phyloP scores from a whole-genome alignment of 2,888 invertebrate species.

The Cantharis flavilabris region DNA sequence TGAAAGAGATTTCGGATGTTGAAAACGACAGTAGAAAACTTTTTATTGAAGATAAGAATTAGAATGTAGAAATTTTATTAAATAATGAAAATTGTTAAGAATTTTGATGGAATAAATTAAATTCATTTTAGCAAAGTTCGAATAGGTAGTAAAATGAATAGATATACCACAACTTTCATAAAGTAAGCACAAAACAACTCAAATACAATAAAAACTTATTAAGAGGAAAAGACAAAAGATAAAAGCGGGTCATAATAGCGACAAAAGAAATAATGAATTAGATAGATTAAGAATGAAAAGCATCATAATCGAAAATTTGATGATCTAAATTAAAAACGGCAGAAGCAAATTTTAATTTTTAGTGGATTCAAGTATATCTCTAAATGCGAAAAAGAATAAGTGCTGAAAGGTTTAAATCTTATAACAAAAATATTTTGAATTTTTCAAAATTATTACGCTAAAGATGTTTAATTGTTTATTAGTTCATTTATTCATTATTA shows the following conservation, averaged over 20 bases:
- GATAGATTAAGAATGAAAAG: neutral
- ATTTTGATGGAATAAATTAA: neutral
- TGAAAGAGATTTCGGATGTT: neutral
- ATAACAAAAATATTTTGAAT: too few relatives aligned
- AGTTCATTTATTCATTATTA: too few relatives aligned
- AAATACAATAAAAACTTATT: neutral
- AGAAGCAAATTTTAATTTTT: neutral
- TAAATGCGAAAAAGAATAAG: neutral
- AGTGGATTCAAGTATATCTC: too few relatives aligned
- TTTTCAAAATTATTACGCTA: too few relatives aligned
- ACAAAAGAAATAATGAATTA: neutral
- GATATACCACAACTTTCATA: neutral
- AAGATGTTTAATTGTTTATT: too few relatives aligned
- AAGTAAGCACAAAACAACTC: neutral
- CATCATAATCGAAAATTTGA: neutral
- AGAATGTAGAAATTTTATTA: neutral
- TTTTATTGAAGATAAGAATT: neutral
- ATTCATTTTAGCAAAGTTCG: neutral
- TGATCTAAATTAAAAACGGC: neutral
- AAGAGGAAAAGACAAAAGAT: neutral
- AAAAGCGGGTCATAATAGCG: neutral
- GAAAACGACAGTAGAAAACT: neutral
- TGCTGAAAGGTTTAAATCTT: neutral
- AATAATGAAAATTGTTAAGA: neutral
- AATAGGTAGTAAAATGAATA: neutral